Evolutionary conservation across 2,113 vertebrate genomes (phyloP).

Genomic region (Gavia stellata): DNA sequence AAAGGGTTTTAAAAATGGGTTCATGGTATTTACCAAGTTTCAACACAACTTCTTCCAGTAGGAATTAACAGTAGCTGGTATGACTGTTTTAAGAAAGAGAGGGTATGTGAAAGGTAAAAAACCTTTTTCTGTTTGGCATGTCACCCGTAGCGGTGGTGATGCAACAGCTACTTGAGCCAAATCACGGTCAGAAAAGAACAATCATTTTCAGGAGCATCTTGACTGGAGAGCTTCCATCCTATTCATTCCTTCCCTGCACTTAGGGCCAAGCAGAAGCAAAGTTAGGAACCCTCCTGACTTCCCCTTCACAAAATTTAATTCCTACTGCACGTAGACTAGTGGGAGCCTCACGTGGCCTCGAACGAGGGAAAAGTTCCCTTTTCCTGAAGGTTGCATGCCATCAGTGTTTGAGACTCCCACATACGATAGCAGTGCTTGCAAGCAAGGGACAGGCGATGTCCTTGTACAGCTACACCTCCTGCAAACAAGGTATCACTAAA

Average conservation of each 20-base stretch:
- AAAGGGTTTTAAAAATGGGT: not conserved
- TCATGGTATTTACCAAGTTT: not conserved
- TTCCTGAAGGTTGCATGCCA: not conserved
- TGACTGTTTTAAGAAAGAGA: not conserved
- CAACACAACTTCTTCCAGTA: not conserved
- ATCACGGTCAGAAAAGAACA: not conserved
- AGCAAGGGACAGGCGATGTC: not conserved
- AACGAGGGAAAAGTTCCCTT: not conserved
- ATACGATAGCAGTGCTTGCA: fast-evolving
- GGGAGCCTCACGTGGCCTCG: fast-evolving
- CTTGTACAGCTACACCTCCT: not conserved
- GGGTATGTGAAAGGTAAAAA: not conserved
- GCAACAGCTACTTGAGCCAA: not conserved
- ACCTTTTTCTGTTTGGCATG: not conserved
- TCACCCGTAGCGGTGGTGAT: fast-evolving
- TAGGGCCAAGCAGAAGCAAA: not conserved
- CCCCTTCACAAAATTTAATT: not conserved
- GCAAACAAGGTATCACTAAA: not conserved
- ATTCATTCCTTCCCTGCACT: not conserved
- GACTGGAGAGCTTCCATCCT: not conserved
- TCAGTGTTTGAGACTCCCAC: not conserved
- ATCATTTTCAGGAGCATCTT: not conserved
- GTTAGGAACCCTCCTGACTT: not conserved
- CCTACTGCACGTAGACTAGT: not conserved
- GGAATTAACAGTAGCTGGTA: not conserved